Base-by-base conservation (phyloP, 2,888 invertebrate species). In the Barypeithes pellucidus region DNA sequence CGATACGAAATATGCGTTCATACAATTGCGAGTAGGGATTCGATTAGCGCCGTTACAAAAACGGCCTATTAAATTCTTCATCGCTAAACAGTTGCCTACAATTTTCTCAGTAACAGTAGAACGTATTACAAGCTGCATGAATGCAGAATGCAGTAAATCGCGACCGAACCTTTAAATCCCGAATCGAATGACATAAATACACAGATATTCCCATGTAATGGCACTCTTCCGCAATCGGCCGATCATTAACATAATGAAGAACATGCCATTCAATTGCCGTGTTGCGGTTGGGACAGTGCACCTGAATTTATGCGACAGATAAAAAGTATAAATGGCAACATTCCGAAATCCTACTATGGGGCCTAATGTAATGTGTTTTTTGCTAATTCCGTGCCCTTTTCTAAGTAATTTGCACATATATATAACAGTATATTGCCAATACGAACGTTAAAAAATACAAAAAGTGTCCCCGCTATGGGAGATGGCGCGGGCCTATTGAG, bases 221-320 rank as follows among this genome's bases (percentile, higher is more conserved):
- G 62, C 50, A 18, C 69, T 69, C 73, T 73, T 73, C 73, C 73
- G 73, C 73, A 68, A 73, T 73, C 73, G 73, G 39, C 29, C 47
- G 29, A 50, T 68, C 73, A 73, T 73, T 73, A 73, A 73, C 73
- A 73, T 73, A 73, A 73, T 73, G 65, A 36, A 22, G 41, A 73
- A 65, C 73, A 65, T 57, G 57, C 73, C 73, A 69, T 67, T 69
- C 68, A 57, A 69, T 73, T 69, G 69, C 33, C 63, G 68, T 45
- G 59, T 45, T 57, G 12, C 12, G 14, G 47, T 14, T n/a, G n/a
- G n/a, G 29, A 14, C 18, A 33, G 47, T 59, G 67, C 54, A 60
- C 60, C 47, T 45, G 60, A 52, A 68, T 68, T 61, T 68, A 68
- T 68, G 43, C 67, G 39, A 67, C 29, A 1, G 29, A 5, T 29